Percentiles rank a stretch among this genome's conserved stretches.
phyloP scores from a whole-genome alignment of 2,797 vertebrate genomes.

The Myioborus miniatus region DNA sequence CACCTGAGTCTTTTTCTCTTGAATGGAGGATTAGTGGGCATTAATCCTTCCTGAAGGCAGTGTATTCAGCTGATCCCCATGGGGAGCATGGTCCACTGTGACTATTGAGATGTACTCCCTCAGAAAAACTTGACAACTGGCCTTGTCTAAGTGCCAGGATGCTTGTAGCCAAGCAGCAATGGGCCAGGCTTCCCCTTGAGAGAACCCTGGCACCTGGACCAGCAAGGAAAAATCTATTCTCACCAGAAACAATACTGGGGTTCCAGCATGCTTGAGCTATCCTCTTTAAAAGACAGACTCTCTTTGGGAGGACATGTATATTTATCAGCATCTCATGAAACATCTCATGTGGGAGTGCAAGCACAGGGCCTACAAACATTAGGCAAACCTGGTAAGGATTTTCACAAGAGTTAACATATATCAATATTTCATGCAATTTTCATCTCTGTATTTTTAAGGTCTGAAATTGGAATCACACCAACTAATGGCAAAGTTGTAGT shows the following conservation, averaged over 20 bases:
- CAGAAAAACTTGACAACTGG: neutral
- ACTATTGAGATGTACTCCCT: neutral
- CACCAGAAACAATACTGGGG: neutral
- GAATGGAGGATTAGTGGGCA: neutral
- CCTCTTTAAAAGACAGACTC: neutral
- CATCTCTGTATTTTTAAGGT: neutral
- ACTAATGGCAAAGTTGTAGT: neutral
- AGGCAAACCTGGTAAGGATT: neutral
- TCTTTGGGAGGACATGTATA: neutral
- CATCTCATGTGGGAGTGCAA: neutral
- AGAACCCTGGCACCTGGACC: neutral
- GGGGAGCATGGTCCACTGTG: neutral
- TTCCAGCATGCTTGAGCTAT: accelerated
- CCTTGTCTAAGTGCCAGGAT: neutral
- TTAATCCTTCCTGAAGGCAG: constrained; percentile 23
- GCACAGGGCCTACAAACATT: neutral
- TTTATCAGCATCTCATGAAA: neutral
- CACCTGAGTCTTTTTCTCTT: neutral
- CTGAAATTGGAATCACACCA: neutral
- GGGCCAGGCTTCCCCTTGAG: neutral
- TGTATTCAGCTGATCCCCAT: neutral
- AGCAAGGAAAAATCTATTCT: neutral
- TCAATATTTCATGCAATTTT: neutral
- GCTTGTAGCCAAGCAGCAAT: accelerated
- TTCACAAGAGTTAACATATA: neutral